Base-by-base conservation (phyloP, 2,888 invertebrate genomes). In the Palloptera scutellata region DNA sequence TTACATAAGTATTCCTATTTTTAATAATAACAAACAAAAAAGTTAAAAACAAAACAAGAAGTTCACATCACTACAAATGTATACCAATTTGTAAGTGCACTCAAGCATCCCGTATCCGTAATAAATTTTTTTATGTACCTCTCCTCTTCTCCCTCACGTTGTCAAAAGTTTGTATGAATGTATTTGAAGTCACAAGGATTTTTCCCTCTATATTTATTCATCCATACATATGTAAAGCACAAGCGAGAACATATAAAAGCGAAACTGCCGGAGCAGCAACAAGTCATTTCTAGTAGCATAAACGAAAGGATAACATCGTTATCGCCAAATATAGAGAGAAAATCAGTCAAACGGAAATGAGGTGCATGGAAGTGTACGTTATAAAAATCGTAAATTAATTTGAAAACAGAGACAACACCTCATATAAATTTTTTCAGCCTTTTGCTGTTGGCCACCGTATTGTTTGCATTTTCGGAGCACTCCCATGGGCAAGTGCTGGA, bases 401-500 rank as follows among this genome's bases (percentile, higher is more conserved):
- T 20, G 42, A 19, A 51, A 45, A 41, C 45, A 60, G 10, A 48
- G 51, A 19, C 30, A n/a, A n/a, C n/a, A n/a, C 3, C 45, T 51
- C 17, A n/a, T 41, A 45, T 19, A 19, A 53, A 30, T n/a, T 19
- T 45, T 64, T 13, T 58, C 30, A 41, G 40, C 15, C n/a, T 48
- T 57, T 48, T 30, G 19, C 1, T 54, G 11, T 43, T 62, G 4
- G 20, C n/a, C 13, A 15, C 30, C 2, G 30, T 8, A 11, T 40
- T 8, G 2, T 30, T 12, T 61, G 20, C 6, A 48, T 20, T 40
- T 19, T 61, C 52, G 40, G 13, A 13, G 2, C 9, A 8, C 43
- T 62, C 43, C 53, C 42, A 1, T 11, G 73, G 74, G 3, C 79
- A 81, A 64, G 55, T 80, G 48, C 70, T 82, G 30, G 84, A 84